These are phyloP conservation scores for Apamea crenata DNA, from an alignment of 2,888 invertebrate species.

Conservation along the genomic window DNA sequence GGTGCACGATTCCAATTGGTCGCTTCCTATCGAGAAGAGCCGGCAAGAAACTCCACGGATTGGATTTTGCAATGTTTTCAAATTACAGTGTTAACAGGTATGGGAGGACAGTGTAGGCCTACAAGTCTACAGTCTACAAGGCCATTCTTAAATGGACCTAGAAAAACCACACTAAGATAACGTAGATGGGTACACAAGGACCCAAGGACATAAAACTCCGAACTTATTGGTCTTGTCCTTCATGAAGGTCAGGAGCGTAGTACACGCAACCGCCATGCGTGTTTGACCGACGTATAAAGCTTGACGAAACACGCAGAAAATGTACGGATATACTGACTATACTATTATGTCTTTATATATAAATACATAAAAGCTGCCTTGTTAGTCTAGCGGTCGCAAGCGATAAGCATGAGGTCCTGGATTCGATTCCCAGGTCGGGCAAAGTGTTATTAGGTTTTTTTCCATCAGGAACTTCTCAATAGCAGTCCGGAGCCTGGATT, in stretches of 20 bases:
- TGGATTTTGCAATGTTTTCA: background rate
- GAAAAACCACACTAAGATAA: background rate
- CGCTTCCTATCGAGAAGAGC: background rate
- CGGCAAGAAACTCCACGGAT: background rate
- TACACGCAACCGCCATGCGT: background rate
- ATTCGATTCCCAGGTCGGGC: too few relatives aligned
- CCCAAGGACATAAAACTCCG: background rate
- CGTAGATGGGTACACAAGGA: too few relatives aligned
- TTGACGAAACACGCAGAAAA: background rate
- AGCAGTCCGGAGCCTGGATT: too few relatives aligned
- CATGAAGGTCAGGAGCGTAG: background rate
- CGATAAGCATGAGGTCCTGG: too few relatives aligned
- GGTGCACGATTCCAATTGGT: background rate
- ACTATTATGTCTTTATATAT: background rate
- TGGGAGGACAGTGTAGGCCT: background rate
- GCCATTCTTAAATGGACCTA: background rate
- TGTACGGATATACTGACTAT: background rate
- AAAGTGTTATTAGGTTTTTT: too few relatives aligned
- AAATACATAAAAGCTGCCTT: too few relatives aligned
- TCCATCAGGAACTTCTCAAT: too few relatives aligned
- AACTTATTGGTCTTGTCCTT: conserved; percentile 12
- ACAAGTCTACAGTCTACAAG: background rate
- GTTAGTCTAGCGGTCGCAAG: too few relatives aligned
- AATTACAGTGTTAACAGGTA: background rate
- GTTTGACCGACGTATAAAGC: background rate